These are phyloP conservation scores for Porites rus DNA, from an alignment of 92 coral and sea anemone species.

Conservation along the genomic window DNA sequence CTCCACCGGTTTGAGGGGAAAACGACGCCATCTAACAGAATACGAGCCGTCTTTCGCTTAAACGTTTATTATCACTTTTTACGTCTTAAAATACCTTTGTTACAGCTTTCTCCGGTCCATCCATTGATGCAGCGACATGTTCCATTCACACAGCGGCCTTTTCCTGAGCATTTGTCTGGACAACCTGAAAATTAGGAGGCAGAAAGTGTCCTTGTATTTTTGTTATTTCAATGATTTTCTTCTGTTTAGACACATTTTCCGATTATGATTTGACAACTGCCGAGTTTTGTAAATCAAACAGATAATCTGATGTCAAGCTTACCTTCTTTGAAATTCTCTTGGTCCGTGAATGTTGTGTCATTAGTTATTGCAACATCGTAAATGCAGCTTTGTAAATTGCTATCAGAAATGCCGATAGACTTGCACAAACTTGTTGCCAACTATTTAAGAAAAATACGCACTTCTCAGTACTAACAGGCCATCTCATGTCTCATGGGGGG, in stretches of 20 bases:
- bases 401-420: constrained; percentile 43
- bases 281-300: no score
- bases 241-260: no score
- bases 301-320: constrained; percentile 25
- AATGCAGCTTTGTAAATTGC: constrained; percentile 53
- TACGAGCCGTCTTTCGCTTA: no score
- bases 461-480: background rate
- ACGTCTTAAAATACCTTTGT: constrained; percentile 39
- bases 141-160: constrained; percentile 70
- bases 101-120: constrained; percentile 71
- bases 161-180: constrained; percentile 70
- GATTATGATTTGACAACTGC: no score
- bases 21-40: no score
- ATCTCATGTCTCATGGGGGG: no score
- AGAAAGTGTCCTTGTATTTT: background rate
- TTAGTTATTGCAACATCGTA: constrained; percentile 72
- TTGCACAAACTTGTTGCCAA: constrained; percentile 51
- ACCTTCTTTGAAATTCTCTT: constrained; percentile 65
- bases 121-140: constrained; percentile 75
- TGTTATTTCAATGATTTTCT: background rate
- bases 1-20: no score
- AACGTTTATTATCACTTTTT: no score
- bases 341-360: constrained; percentile 70
- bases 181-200: constrained; percentile 44
- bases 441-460: constrained; percentile 7